Evolutionary conservation across 2,113 vertebrate species (phyloP).

Genomic region (Cynoglossus semilaevis): DNA sequence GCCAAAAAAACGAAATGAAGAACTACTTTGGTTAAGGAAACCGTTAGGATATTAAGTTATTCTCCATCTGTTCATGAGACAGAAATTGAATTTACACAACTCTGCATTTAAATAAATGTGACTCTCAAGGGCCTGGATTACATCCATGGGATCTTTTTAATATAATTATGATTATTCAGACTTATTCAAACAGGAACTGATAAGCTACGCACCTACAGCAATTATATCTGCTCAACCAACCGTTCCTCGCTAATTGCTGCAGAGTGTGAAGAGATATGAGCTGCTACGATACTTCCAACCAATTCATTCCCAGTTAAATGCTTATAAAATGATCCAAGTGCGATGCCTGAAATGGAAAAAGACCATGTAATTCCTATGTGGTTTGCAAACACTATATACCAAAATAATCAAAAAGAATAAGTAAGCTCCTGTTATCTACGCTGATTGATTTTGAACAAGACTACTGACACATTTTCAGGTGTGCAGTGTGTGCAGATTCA

Average conservation of each 20-base stretch:
- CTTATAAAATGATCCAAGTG: too few relatives aligned
- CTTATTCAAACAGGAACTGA: not conserved
- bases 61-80: conserved; percentile 13
- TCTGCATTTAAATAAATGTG: not conserved
- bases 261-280: conserved; percentile 1
- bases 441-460: too few relatives aligned
- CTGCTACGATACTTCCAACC: too few relatives aligned
- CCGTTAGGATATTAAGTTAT: not conserved
- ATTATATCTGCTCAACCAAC: conserved; percentile 7
- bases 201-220: not conserved
- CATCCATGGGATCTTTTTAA: not conserved
- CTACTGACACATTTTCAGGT: too few relatives aligned
- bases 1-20: not conserved
- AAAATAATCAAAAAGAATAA: too few relatives aligned
- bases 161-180: not conserved
- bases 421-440: too few relatives aligned
- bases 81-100: not conserved
- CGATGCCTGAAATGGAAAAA: too few relatives aligned
- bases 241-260: conserved; percentile 10
- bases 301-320: too few relatives aligned
- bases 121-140: not conserved
- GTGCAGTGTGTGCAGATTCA: too few relatives aligned
- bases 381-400: too few relatives aligned
- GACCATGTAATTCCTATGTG: too few relatives aligned
- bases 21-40: too few relatives aligned